phyloP scores from a whole-genome alignment of 2,888 invertebrate species.

The Rhamnusium bicolor region DNA sequence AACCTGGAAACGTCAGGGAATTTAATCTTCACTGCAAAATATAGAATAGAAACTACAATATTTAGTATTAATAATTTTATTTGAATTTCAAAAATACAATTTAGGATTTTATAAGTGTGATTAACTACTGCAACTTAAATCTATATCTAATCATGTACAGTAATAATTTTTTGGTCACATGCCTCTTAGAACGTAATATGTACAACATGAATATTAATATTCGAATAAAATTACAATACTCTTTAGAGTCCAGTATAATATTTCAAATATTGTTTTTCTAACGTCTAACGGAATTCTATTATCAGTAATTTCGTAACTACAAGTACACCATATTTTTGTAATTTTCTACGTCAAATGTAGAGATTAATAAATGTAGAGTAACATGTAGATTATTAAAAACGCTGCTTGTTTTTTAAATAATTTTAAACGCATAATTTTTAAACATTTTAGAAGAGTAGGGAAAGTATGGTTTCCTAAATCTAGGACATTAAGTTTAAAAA shows the following conservation, averaged over 20 bases:
- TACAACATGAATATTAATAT: slow-evolving; percentile 44
- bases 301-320: slow-evolving; percentile 6
- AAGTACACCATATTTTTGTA: slow-evolving; percentile 20
- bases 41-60: not conserved
- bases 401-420: slow-evolving; percentile 18
- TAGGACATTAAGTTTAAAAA: not conserved
- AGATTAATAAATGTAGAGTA: slow-evolving; percentile 10
- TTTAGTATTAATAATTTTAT: slow-evolving; percentile 59
- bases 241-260: slow-evolving; percentile 48
- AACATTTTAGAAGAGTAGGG: not conserved
- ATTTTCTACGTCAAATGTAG: slow-evolving; percentile 32
- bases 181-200: slow-evolving; percentile 45
- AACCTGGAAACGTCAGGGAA: too few species aligned
- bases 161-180: slow-evolving; percentile 36
- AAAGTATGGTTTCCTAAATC: not conserved
- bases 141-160: slow-evolving; percentile 45
- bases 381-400: slow-evolving; percentile 9
- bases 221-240: slow-evolving; percentile 61
- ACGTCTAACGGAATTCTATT: slow-evolving; percentile 30
- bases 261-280: slow-evolving; percentile 32
- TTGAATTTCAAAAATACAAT: slow-evolving; percentile 57
- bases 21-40: too few species aligned
- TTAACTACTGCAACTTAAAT: slow-evolving; percentile 45
- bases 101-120: slow-evolving; percentile 47
- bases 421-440: not conserved